Base-by-base conservation (phyloP, 2,888 invertebrate species). In the Eurois occulta region DNA sequence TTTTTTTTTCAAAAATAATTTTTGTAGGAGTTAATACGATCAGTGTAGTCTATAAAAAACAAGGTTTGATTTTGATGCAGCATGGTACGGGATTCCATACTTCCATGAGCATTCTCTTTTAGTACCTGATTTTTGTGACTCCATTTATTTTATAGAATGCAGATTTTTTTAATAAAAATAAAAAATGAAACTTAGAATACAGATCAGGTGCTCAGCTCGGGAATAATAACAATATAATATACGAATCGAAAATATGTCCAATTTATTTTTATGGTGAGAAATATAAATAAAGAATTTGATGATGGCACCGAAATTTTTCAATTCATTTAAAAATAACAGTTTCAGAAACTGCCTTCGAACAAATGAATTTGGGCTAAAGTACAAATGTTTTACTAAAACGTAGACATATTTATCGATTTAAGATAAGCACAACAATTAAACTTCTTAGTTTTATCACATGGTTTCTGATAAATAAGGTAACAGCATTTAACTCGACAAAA, bases 81-180 rank as follows among this genome's bases (percentile, higher is more conserved):
- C n/a, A n/a, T n/a, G n/a, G n/a, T n/a, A n/a, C n/a, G n/a, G n/a
- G n/a, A n/a, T n/a, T n/a, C n/a, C n/a, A n/a, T n/a, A n/a, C n/a
- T n/a, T n/a, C n/a, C n/a, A n/a, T n/a, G n/a, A n/a, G n/a, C n/a
- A n/a, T n/a, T n/a, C n/a, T n/a, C n/a, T n/a, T 78, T 75, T 72
- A 67, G 73, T 83, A 76, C 71, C 75, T 80, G 79, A 81, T 86
- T 86, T 82, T 86, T 77, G 77, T 71, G 66, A 69, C 38, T 78
- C 48, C 60, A 75, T 83, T 52, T 0, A 55, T 72, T 80, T 78
- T 62, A 71, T 43, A 32, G 55, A 74, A 58, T 71, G 70, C 43
- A 43, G 16, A 70, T 73, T 72, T 76, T 28, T 41, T 41, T 11
- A 11, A 0, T 4, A 58, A 16, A 46, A 46, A 46, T n/a, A n/a